Conservation (phyloP, 2,113 vertebrate genomes). For the Climacteris rufus region DNA sequence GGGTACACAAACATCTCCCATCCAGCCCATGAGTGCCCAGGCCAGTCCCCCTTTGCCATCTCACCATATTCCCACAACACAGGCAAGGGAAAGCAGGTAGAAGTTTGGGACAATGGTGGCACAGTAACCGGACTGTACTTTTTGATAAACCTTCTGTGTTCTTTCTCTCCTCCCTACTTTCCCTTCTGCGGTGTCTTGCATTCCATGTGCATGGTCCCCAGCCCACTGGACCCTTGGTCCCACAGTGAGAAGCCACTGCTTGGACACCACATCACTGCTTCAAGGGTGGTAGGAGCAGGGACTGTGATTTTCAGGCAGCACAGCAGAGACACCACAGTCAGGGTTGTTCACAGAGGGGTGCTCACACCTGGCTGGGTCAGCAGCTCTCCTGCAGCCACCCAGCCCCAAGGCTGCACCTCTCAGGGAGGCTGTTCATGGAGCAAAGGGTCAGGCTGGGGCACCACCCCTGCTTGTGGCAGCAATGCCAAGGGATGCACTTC, state of each 20-base stretch:
- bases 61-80: accelerated
- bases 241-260: background rate
- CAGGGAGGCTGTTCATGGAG: accelerated
- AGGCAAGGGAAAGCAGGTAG: background rate
- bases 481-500: accelerated
- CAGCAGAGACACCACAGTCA: background rate
- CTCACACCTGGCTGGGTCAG: accelerated
- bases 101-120: background rate
- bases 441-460: accelerated
- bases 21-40: background rate
- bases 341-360: background rate
- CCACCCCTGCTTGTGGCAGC: background rate
- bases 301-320: accelerated
- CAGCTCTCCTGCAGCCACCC: background rate
- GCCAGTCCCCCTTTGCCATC: background rate
- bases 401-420: background rate
- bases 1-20: background rate
- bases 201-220: background rate
- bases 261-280: background rate
- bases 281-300: accelerated
- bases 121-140: background rate
- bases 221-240: accelerated
- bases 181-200: background rate
- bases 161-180: background rate
- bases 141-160: background rate